Base-by-base conservation (phyloP, 2,888 invertebrate genomes). In the Allolobophora icterica region DNA sequence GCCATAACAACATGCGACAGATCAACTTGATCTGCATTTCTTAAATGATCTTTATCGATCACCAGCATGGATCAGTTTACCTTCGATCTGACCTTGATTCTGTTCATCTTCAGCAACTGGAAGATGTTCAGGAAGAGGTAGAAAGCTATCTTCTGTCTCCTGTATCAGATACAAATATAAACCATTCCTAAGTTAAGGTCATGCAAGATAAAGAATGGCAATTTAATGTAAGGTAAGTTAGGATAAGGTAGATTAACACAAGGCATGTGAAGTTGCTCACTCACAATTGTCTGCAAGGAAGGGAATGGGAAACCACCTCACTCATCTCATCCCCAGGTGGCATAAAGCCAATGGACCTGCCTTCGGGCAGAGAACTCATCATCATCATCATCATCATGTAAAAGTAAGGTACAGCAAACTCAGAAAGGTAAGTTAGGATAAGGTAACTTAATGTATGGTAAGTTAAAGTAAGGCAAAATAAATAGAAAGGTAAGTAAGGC, bases 81-180 rank as follows among this genome's bases (percentile, higher is more conserved):
- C 19, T 52, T 71, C 30, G 11, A 71, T 71, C 71, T n/a, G 30
- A 71, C 71, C 71, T 71, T 71, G n/a, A 1, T 8, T 71, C 71
- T 71, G 71, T 71, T 6, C 71, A 71, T 71, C 71, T 71, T 71
- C 71, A n/a, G 71, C n/a, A 71, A n/a, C 71, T 71, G 30, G 30
- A 71, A 71, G 30, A 71, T 6, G 30, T n/a, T 71, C 71, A 11
- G 71, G 71, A 71, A 71, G 71, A 30, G 71, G 71, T n/a, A 71
- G n/a, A n/a, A 71, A 71, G n/a, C 0, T 8, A 11, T 71, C 71
- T 71, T 71, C 71, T 8, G 8, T 71, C 71, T 71, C 71, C 71
- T 71, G 71, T n/a, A 71, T 71, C 71, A 71, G 71, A 71, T 52
- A n/a, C 71, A 71, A n/a, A 71, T 71, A n/a, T 71, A n/a, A 71